Evolutionary conservation across 1,140 invertebrate species (phyloP).

Genomic region (Ips typographus): DNA sequence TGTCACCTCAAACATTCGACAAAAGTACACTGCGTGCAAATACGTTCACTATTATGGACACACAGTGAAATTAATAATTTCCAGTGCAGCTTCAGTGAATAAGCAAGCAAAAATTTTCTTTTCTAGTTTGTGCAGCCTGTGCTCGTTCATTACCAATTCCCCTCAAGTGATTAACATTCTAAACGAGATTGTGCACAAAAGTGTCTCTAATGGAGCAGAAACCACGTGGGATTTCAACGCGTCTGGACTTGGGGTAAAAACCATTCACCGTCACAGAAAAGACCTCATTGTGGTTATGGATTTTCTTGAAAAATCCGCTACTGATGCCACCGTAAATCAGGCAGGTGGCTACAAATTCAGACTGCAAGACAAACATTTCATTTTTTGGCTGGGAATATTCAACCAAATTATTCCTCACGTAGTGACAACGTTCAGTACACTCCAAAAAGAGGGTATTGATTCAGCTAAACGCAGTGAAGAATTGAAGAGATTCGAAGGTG

Average conservation of each 20-base stretch:
- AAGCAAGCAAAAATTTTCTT: constrained; percentile 45
- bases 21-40: constrained; percentile 43
- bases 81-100: constrained; percentile 43
- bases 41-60: constrained; percentile 51
- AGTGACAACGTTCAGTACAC: constrained; percentile 20
- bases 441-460: constrained; percentile 32
- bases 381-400: constrained; percentile 35
- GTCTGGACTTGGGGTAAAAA: constrained; percentile 24
- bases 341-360: constrained; percentile 25
- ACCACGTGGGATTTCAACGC: constrained; percentile 22
- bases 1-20: constrained; percentile 43
- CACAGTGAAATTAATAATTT: constrained; percentile 48
- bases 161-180: constrained; percentile 30
- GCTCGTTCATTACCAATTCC: constrained; percentile 31
- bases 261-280: constrained; percentile 25
- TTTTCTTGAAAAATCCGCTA: constrained; percentile 24
- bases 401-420: constrained; percentile 36
- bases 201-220: constrained; percentile 17
- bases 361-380: constrained; percentile 33
- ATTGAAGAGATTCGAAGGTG: constrained; percentile 26
- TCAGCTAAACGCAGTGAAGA: constrained; percentile 17
- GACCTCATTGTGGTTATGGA: constrained; percentile 26
- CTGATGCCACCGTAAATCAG: constrained; percentile 24
- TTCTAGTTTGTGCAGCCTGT: constrained; percentile 30
- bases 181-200: constrained; percentile 32